Base-by-base conservation (phyloP, 2,888 invertebrate genomes). In the Agonopterix alstromeriana region DNA sequence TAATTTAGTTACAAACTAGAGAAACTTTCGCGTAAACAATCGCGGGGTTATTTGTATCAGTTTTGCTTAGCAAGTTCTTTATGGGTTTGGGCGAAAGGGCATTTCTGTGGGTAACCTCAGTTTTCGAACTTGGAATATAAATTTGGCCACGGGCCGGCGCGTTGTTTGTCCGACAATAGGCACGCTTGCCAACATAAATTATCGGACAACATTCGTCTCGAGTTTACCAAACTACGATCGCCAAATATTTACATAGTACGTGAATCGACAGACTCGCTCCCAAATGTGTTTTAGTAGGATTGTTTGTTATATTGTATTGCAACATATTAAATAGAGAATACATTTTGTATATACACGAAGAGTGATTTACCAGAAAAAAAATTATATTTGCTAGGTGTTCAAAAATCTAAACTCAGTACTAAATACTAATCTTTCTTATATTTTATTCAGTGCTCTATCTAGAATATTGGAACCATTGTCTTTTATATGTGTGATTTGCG, bases 121-220 rank as follows among this genome's bases (percentile, higher is more conserved):
- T 27, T 14, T 68, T 54, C 66, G 57, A 71, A 84, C 77, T 82
- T 82, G 62, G 77, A 70, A 77, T 79, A 82, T 81, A 84, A 82
- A 82, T 83, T 82, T 73, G 69, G 69, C 67, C 64, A 57, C 64
- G 63, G 64, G 63, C 68, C 63, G 65, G 59, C 53, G 42, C 60
- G 70, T 73, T 80, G 78, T 82, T 79, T 78, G 81, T 73, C 71
- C 69, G 64, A 76, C 77, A 82, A 81, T 77, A 75, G 77, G 70
- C 73, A 55, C 61, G 67, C 65, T 66, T 70, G 73, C 71, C 72
- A 73, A 82, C 77, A 77, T 82, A 82, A 82, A 80, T 83, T 82
- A 82, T 76, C 65, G 70, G 65, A 64, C 72, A 71, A 70, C 72
- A 74, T 78, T 77, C 73, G 73, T 78, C 75, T 77, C 58, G 60